Conservation (phyloP, 2,113 vertebrate species). For the Notechis scutatus region DNA sequence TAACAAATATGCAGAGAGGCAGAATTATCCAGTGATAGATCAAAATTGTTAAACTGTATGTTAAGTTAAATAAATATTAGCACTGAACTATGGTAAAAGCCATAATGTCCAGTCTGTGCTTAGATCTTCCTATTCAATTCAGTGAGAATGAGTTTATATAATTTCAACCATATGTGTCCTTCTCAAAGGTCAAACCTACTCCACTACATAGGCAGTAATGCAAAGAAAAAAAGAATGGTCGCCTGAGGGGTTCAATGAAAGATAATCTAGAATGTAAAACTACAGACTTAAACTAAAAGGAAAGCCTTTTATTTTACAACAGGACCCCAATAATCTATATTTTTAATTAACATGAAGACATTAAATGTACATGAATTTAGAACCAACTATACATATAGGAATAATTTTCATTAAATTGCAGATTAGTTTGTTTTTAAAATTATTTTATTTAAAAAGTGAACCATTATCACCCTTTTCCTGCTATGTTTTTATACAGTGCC, state of each 20-base stretch:
- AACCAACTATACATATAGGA: background rate
- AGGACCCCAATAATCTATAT: background rate
- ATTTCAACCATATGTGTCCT: background rate
- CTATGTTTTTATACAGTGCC: slow-evolving; percentile 49
- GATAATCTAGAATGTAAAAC: background rate
- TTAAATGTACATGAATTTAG: background rate
- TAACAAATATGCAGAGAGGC: background rate
- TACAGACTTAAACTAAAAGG: background rate
- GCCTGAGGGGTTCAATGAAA: background rate
- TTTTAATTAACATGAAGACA: background rate
- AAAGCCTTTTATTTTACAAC: background rate
- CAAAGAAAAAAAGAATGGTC: background rate
- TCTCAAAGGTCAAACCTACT: background rate
- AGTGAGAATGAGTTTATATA: background rate
- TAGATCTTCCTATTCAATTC: background rate
- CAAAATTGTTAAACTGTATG: background rate
- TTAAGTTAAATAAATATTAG: background rate
- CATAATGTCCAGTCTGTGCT: background rate
- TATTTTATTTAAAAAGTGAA: slow-evolving; percentile 8
- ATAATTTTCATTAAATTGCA: background rate
- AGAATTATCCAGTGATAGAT: background rate
- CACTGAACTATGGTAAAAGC: background rate
- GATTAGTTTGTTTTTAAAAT: background rate
- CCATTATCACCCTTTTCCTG: slow-evolving; percentile 44
- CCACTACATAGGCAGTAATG: background rate